These are phyloP conservation scores for Danio aesculapii DNA, from an alignment of 2,797 vertebrate genomes.

Conservation along the genomic window DNA sequence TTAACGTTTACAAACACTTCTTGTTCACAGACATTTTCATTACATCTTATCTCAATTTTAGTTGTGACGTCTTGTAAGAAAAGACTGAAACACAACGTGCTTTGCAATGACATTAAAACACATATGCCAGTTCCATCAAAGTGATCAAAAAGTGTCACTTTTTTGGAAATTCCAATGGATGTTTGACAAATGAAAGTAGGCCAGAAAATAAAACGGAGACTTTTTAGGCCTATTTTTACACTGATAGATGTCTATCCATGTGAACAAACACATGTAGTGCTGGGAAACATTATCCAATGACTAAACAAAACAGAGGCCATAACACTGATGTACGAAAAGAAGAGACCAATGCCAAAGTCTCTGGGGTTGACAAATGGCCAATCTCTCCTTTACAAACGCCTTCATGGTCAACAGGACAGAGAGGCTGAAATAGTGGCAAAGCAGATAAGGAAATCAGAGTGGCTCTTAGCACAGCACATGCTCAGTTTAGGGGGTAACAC, in stretches of 20 bases:
- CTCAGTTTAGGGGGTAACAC: slow-evolving; percentile 32
- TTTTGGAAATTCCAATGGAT: background rate
- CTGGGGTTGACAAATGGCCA: background rate
- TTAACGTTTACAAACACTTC: background rate
- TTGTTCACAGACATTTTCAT: background rate
- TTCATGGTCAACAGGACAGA: background rate
- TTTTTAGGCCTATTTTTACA: background rate
- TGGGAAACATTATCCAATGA: background rate
- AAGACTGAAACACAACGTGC: too few relatives aligned
- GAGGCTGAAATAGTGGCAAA: background rate
- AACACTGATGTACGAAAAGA: background rate
- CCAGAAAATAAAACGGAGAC: slow-evolving; percentile 8
- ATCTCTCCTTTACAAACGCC: background rate
- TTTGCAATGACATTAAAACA: too few relatives aligned
- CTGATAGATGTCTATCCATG: background rate
- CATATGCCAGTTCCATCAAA: background rate
- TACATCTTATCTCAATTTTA: background rate
- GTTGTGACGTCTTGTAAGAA: background rate
- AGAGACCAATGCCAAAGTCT: background rate
- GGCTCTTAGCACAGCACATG: slow-evolving; percentile 32
- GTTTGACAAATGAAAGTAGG: background rate
- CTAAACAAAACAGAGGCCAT: slow-evolving; percentile 1
- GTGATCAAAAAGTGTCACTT: background rate
- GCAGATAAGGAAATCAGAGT: slow-evolving; percentile 19
- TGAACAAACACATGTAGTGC: background rate